Base-by-base conservation (phyloP, 2,888 invertebrate genomes). In the Papilio gigon region DNA sequence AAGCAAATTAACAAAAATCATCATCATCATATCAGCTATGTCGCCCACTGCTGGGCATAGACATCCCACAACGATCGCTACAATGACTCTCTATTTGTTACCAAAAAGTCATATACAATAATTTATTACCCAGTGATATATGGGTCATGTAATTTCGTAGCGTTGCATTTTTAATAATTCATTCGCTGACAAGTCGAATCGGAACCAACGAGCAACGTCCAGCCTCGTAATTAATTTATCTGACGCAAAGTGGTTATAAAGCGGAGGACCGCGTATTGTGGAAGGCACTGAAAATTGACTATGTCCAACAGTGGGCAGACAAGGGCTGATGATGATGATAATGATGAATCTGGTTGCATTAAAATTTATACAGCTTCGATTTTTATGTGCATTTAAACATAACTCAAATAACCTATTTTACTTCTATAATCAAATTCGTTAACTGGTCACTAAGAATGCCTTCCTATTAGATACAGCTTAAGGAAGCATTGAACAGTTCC, bases 161-260 rank as follows among this genome's bases (percentile, higher is more conserved):
- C 22, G 30, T 33, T 35, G 44, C 47, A 50, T 50, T 20, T 44
- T 63, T 50, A 50, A 63, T 50, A 50, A 53, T n/a, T 14, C 35
- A 35, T 63, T 59, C 33, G 9, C 20, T 25, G 35, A 17, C 20
- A 35, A 22, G 33, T 6, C 25, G 30, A 12, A 14, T 33, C 25
- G 22, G 22, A 50, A 47, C 47, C 14, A 35, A 20, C 50, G 2
- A 47, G 12, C 47, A 47, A 22, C 47, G 47, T 4, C 8, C 17
- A 1, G 59, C 12, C 22, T 12, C 12, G 22, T 63, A 33, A 44
- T 50, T 63, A 63, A 63, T 47, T 63, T 37, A 25, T 50, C 20
- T 33, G 35, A n/a, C 25, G 50, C 33, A 37, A 63, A 63, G 35
- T 63, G 63, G 50, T n/a, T n/a, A n/a, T n/a, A n/a, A n/a, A n/a